These are phyloP conservation scores for Chamaea fasciata DNA, from an alignment of 2,113 vertebrate species.

Conservation along the genomic window DNA sequence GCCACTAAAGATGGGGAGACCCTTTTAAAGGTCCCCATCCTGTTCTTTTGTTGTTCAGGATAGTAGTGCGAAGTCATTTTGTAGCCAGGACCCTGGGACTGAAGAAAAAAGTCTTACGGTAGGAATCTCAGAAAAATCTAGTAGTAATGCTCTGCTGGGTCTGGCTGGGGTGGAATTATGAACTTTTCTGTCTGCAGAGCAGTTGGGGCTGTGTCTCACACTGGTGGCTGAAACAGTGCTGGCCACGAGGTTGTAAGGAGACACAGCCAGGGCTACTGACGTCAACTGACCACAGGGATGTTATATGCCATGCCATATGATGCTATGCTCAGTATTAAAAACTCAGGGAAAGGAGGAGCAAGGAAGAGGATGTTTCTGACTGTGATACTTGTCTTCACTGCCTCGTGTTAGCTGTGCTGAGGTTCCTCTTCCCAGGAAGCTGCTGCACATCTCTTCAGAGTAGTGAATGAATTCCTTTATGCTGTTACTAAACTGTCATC, in stretches of 20 bases:
- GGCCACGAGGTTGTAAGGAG: not conserved
- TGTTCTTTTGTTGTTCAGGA: not conserved
- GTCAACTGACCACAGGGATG: not conserved
- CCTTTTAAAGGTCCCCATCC: not conserved
- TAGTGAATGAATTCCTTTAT: not conserved
- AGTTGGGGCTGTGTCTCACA: not conserved
- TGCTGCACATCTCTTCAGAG: not conserved
- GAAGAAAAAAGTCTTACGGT: not conserved
- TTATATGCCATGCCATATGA: rapidly evolving
- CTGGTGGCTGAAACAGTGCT: not conserved
- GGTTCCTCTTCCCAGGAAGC: not conserved
- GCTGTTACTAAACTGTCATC: not conserved
- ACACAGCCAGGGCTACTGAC: not conserved
- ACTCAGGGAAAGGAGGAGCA: not conserved
- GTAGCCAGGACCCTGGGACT: not conserved
- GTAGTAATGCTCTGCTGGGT: rapidly evolving
- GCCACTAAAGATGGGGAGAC: not conserved
- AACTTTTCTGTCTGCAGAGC: not conserved
- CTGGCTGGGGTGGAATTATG: not conserved
- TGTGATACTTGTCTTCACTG: not conserved
- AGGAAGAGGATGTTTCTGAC: not conserved
- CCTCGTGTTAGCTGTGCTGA: not conserved
- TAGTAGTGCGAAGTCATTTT: not conserved
- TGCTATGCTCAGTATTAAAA: not conserved
- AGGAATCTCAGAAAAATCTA: not conserved